phyloP scores from a whole-genome alignment of 2,797 vertebrate species.

The Apodemus agrarius region DNA sequence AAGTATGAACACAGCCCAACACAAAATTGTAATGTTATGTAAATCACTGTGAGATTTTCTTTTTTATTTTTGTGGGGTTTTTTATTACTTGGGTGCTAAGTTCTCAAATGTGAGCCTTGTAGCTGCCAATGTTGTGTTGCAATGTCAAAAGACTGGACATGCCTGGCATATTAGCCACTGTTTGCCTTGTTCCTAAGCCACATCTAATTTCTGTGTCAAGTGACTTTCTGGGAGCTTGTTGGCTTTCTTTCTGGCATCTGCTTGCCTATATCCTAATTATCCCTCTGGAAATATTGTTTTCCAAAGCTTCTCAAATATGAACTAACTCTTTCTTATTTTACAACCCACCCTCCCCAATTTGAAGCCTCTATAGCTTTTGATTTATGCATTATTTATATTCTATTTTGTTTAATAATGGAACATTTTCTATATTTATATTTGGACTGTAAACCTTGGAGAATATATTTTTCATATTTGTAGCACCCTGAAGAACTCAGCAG shows the following conservation, averaged over 20 bases:
- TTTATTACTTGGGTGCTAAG: not conserved
- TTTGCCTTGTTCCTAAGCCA: conserved; percentile 14
- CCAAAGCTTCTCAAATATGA: not conserved
- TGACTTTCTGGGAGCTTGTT: not conserved
- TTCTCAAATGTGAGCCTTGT: not conserved
- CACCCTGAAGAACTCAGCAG: not conserved
- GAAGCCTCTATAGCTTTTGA: conserved; percentile 1
- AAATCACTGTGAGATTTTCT: not conserved
- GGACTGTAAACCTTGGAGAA: conserved; percentile 1
- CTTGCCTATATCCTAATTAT: not conserved
- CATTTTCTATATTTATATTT: conserved; percentile 49
- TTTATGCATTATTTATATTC: conserved; percentile 49
- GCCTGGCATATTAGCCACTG: not conserved
- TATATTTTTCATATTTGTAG: conserved; percentile 47
- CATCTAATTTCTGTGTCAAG: not conserved
- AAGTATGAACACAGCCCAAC: not conserved
- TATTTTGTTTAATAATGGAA: conserved; percentile 29
- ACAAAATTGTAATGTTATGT: not conserved
- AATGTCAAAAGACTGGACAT: not conserved
- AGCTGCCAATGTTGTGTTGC: not conserved
- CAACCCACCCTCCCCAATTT: not conserved
- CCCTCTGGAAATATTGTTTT: not conserved
- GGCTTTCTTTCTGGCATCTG: not conserved
- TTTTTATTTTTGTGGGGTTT: not conserved
- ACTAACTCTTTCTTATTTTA: not conserved